Base-by-base conservation (phyloP, 1,140 invertebrate species). In the Eulimnadia texana region DNA sequence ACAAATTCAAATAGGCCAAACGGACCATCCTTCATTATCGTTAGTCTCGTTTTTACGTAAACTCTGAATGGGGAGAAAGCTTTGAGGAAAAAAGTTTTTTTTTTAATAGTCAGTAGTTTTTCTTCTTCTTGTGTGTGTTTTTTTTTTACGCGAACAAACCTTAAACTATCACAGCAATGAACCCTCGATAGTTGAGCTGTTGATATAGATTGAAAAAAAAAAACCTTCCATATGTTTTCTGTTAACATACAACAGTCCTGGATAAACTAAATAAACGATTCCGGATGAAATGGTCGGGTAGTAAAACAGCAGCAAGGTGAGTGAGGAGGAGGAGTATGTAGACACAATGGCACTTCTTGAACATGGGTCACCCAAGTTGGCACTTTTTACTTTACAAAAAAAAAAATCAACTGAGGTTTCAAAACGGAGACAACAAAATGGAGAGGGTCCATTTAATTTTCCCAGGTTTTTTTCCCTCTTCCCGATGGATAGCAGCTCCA, bases 141-240 rank as follows among this genome's bases (percentile, higher is more conserved):
- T 19, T 19, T 29, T 33, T 33, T 57, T 1, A 57, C 16, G 33
- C 25, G 33, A 57, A 57, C 55, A 57, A 57, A 29, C 55, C 27
- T 33, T 33, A 29, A 57, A 57, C 55, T 57, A 57, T 57, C 55
- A 57, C 55, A 57, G 55, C 55, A 57, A 33, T 57, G 55, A 57
- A 57, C 55, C 55, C 55, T 57, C 55, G 55, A 57, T 57, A 57
- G 55, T 57, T 57, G 55, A 57, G 55, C 55, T 57, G 55, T 27
- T 57, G 55, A 57, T 57, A 29, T 25, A 33, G 27, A 33, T n/a
- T 29, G 13, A 28, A 57, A 57, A 57, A 20, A 33, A 20, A 27
- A 13, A 57, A 29, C 28, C 55, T 13, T 42, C 16, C 27, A 29
- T 54, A 25, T 27, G 28, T 25, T n/a, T 54, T 25, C 24, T 23